These are phyloP conservation scores for Phengaris arion DNA, from an alignment of 2,888 invertebrate species.

Conservation along the genomic window DNA sequence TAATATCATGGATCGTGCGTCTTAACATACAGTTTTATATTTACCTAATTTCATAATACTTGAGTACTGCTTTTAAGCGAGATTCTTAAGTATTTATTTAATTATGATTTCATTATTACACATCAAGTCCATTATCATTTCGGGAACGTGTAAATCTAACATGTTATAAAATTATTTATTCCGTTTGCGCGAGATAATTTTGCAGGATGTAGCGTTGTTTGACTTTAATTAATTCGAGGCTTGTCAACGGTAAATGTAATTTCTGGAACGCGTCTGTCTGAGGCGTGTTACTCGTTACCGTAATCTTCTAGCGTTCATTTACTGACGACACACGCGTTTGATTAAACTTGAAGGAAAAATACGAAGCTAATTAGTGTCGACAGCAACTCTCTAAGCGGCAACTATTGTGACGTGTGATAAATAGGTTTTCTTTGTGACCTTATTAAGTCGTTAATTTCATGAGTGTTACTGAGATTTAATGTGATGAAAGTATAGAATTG, in stretches of 20 bases:
- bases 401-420: background rate
- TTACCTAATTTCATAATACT: no score
- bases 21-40: no score
- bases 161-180: slow-evolving; percentile 71
- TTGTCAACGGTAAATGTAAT: slow-evolving; percentile 74
- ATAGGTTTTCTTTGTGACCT: no score
- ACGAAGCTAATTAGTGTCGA: slow-evolving; percentile 5
- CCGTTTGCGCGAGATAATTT: slow-evolving; percentile 49
- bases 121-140: slow-evolving; percentile 1
- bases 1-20: no score
- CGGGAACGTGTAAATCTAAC: slow-evolving; percentile 34
- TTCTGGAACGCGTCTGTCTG: slow-evolving; percentile 63
- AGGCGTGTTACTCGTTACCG: slow-evolving; percentile 64
- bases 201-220: slow-evolving; percentile 31
- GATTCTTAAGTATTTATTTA: background rate
- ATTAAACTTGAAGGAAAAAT: slow-evolving; percentile 29
- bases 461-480: no score
- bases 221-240: slow-evolving; percentile 71
- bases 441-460: no score
- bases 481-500: no score
- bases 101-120: slow-evolving; percentile 2
- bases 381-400: background rate
- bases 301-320: slow-evolving; percentile 59
- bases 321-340: slow-evolving; percentile 35
- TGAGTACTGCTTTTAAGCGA: background rate